Evolutionary conservation across 2,113 vertebrate species (phyloP), one percentile per base, ranked within the genome.

Genomic region (Odocoileus virginianus): DNA sequence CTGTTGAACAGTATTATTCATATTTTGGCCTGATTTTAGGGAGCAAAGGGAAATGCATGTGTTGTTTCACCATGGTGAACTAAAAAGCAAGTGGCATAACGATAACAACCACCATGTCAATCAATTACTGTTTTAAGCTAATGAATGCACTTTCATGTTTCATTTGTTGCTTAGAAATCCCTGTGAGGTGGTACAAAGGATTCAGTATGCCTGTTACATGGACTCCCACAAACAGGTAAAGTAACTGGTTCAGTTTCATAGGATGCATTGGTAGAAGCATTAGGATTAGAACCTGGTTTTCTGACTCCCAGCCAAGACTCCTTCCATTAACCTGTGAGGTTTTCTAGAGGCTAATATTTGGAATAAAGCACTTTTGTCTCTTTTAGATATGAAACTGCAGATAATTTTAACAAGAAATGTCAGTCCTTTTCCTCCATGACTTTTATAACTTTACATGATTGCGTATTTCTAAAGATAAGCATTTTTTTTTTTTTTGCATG

Each of bases 391-490:
- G 55, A 81, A 98, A 67, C 87, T 85, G 61, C 78, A 67, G 83
- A 87, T 96, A 76, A 95, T 97, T 97, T 98, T 55, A 91, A 76
- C 9, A 87, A 89, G 91, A 97, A 97, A 96, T 96, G 61, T 93
- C 87, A 93, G 30, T 97, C 71, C 74, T 95, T 97, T 79, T 94
- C 86, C 82, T 97, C 28, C 58, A 50, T 85, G 91, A 95, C 81
- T 86, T 58, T 84, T 84, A 84, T 64, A 85, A 96, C 83, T 97
- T 97, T 94, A 97, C 74, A 93, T 97, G 89, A 93, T 74, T 93
- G 95, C 84, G 55, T 96, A 97, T 95, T 97, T 97, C 88, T 96
- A 58, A 97, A 94, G 93, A 95, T 96, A 97, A 97, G 96, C 95
- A 95, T 97, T 96, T 97, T 94, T 92, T 94, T 55, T 95, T 96